These are phyloP conservation scores for Phorcus lineatus DNA, from an alignment of 2,888 invertebrate species.

Conservation along the genomic window DNA sequence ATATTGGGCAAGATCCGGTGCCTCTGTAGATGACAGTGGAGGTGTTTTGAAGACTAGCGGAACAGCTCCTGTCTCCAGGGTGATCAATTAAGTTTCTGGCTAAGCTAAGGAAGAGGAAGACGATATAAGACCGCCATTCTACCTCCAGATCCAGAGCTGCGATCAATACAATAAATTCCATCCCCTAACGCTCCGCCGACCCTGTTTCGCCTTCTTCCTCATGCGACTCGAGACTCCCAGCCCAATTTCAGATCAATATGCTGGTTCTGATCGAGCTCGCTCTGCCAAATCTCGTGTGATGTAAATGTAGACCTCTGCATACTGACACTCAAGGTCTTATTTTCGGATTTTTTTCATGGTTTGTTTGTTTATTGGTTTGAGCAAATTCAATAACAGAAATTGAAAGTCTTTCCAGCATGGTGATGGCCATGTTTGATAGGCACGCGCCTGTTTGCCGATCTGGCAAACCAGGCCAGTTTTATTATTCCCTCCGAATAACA, in stretches of 20 bases:
- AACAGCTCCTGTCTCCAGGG: not conserved
- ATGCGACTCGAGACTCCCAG: not conserved
- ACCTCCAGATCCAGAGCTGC: not conserved
- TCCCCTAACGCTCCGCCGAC: not conserved
- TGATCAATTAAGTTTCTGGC: slow-evolving; percentile 6
- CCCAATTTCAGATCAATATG: not conserved
- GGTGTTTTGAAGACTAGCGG: not conserved
- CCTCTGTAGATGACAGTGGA: no score
- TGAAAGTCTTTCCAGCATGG: not conserved
- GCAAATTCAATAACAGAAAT: not conserved
- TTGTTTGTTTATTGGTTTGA: not conserved
- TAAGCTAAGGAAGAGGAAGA: not conserved
- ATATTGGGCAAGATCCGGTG: no score
- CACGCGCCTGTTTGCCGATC: not conserved
- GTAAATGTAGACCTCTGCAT: not conserved
- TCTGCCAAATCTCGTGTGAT: not conserved
- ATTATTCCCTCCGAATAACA: not conserved
- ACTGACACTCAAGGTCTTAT: not conserved
- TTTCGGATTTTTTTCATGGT: not conserved
- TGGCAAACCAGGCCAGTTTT: not conserved
- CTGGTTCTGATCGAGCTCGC: not conserved
- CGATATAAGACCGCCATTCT: not conserved
- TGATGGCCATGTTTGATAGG: not conserved
- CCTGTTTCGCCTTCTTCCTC: not conserved
- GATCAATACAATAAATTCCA: slow-evolving; percentile 1